These are phyloP conservation scores for Himalopsyche tibetana DNA, from an alignment of 2,888 invertebrate genomes.

Conservation along the genomic window DNA sequence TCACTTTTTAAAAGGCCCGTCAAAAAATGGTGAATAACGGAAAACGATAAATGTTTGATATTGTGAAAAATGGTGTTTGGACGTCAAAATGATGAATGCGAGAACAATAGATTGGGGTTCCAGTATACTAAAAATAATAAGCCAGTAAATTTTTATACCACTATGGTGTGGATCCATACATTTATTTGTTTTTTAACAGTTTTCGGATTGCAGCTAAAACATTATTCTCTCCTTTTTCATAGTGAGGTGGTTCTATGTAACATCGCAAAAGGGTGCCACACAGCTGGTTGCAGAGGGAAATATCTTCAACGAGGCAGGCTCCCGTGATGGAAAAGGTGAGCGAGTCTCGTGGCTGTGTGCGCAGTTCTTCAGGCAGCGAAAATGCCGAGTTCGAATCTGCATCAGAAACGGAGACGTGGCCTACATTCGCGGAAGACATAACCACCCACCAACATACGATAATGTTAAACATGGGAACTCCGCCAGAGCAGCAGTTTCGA, in stretches of 20 bases:
- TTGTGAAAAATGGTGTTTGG: too few species aligned
- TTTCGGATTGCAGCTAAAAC: background rate
- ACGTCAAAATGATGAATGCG: too few species aligned
- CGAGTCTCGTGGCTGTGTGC: constrained; percentile 76
- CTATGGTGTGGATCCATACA: too few species aligned
- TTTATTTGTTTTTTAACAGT: background rate
- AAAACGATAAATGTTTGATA: too few species aligned
- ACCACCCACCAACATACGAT: constrained; percentile 75
- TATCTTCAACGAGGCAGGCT: constrained; percentile 76
- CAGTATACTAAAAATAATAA: too few species aligned
- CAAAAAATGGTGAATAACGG: too few species aligned
- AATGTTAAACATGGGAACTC: constrained; percentile 74
- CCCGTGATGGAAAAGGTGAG: constrained; percentile 75
- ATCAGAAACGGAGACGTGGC: constrained; percentile 75
- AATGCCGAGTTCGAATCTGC: constrained; percentile 75
- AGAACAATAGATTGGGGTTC: too few species aligned
- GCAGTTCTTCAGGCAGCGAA: constrained; percentile 74
- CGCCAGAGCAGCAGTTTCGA: constrained; percentile 74
- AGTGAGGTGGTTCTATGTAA: constrained; percentile 75
- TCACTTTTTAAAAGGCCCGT: too few species aligned
- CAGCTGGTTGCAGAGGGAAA: constrained; percentile 75
- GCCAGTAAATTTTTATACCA: too few species aligned
- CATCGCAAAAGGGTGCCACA: constrained; percentile 75
- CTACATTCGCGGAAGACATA: constrained; percentile 75
- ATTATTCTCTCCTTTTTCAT: background rate